Base-by-base conservation (phyloP, 2,797 vertebrate genomes). In the Erpetoichthys calabaricus region DNA sequence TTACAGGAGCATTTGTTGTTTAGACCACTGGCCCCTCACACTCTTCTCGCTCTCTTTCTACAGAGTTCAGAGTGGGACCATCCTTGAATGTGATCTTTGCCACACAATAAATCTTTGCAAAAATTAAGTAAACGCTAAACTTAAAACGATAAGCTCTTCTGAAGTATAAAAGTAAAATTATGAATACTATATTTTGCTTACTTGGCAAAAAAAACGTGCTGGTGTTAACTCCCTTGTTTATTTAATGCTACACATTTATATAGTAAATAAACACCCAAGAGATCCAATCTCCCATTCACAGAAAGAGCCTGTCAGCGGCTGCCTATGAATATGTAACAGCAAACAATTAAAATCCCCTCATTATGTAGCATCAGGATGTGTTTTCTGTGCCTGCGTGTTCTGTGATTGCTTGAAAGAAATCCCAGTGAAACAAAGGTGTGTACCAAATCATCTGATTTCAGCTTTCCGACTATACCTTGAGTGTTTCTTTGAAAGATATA, bases 211-310 rank as follows among this genome's bases (percentile, higher is more conserved):
- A 41, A 54, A 25, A 9, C 8, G 41, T 7, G 41, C 41, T 44
- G 41, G 9, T 54, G 4, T 54, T 43, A 6, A 6, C 44, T 41
- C 42, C 53, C 41, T n/a, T 54, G 53, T 54, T 54, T 54, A 54
- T 54, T 54, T 54, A 51, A 25, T 51, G n/a, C 41, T 51, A 51
- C 50, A 51, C 41, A 43, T 54, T 54, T 54, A 41, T 41, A 7
- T 2, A 5, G 53, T 42, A 54, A 54, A 54, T 43, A 43, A 41
- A 7, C 4, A 42, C 41, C 41, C 53, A 7, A 41, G 53, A 54
- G 53, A 54, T 41, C 7, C 6, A 3, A 42, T 2, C 10, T 41
- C 6, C 9, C 41, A 7, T 54, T 54, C 6, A 8, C 25, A 42
- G 41, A 7, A 8, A 43, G 7, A 8, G 42, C 53, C 42, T 54